Percentiles rank a stretch among this genome's conserved stretches.
Conservation (phyloP, 2,113 vertebrate genomes). For the Antechinus stuartii region DNA sequence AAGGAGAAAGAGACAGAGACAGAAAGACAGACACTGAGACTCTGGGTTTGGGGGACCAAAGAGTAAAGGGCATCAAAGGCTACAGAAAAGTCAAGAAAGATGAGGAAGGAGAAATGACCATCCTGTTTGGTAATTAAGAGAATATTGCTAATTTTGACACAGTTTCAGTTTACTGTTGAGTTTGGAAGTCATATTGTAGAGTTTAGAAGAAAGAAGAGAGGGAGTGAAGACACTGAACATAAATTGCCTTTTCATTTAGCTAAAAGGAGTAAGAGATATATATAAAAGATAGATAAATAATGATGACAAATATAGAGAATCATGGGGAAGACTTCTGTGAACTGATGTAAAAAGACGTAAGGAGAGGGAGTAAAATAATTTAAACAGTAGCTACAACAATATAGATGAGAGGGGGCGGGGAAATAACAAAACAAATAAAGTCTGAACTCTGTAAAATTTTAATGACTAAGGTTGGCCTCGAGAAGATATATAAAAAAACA, state of each 20-base stretch:
- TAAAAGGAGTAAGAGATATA: not conserved
- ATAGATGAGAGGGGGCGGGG: not conserved
- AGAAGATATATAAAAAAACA: not conserved
- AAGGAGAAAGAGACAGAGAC: no score
- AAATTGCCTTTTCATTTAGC: not conserved
- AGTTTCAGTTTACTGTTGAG: not conserved
- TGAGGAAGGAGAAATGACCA: not conserved
- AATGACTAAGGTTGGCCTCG: not conserved
- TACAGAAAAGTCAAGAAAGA: not conserved
- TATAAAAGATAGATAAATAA: not conserved
- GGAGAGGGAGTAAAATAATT: not conserved
- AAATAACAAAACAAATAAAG: not conserved
- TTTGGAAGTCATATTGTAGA: not conserved
- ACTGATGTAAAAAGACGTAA: not conserved
- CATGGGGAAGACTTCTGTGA: not conserved
- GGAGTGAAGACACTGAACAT: not conserved
- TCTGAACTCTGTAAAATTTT: not conserved
- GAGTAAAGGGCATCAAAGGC: not conserved
- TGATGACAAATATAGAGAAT: not conserved
- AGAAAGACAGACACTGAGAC: no score
- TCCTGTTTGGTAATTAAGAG: not conserved
- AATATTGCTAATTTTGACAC: not conserved
- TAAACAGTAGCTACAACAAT: not conserved
- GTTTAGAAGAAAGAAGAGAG: not conserved
- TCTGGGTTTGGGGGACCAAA: not conserved